These are phyloP conservation scores for Pipistrellus pipistrellus DNA, from an alignment of 2,797 vertebrate genomes.

Conservation along the genomic window DNA sequence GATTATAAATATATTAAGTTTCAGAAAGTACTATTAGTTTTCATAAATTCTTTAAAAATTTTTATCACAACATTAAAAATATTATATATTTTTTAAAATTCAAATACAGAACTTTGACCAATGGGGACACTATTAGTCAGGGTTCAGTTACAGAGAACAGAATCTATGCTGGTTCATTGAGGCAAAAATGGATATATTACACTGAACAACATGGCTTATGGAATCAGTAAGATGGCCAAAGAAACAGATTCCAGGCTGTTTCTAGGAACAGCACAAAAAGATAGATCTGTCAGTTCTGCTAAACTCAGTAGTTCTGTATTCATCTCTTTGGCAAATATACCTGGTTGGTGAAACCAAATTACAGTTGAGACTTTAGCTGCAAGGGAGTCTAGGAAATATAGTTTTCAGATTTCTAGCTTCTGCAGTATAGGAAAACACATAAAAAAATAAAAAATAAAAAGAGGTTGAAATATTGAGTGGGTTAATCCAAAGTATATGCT, in stretches of 20 bases:
- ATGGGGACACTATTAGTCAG: not conserved
- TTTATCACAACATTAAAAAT: too few relatives aligned
- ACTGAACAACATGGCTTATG: not conserved
- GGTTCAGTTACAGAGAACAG: not conserved
- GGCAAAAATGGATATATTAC: not conserved
- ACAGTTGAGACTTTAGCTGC: not conserved
- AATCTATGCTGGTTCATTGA: not conserved
- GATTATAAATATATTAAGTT: not conserved
- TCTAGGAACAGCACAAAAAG: not conserved
- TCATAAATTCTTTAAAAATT: too few relatives aligned
- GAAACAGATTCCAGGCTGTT: not conserved
- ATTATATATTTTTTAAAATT: conserved; percentile 34
- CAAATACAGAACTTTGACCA: conserved; percentile 64
- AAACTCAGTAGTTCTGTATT: not conserved
- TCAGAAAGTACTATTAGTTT: too few relatives aligned
- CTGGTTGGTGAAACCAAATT: not conserved
- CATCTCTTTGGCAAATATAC: conserved; percentile 9
- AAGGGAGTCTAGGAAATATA: not conserved
- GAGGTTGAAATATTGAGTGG: not conserved
- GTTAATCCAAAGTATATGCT: not conserved
- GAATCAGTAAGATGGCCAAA: not conserved
- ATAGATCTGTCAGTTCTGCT: not conserved
- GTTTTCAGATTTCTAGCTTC: conserved; percentile 23
- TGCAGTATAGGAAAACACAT: not conserved
- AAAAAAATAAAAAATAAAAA: not conserved